Base-by-base conservation (phyloP, 2,797 vertebrate species). In the Hyperoplus lanceolatus region DNA sequence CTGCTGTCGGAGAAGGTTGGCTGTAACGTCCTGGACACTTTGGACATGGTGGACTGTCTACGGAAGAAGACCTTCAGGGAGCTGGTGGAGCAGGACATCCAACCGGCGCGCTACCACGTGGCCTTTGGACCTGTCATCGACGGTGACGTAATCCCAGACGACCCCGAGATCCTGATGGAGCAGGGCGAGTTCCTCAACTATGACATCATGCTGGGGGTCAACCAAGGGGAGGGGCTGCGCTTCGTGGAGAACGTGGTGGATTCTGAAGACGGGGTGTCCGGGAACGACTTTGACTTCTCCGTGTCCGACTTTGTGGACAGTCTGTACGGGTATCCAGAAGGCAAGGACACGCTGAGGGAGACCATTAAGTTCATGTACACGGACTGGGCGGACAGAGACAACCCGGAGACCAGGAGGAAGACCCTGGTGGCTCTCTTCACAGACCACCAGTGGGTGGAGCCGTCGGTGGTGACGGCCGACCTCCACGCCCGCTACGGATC, bases 341-440 rank as follows among this genome's bases (percentile, higher is more conserved):
- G 98, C 63, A 99, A 99, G 85, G 98, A 99, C 88, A 99, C 97
- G 0, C 91, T 99, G 73, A 94, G 98, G 67, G 98, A 99, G 87
- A 99, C 98, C 92, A 99, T 99, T 85, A 99, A 99, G 92, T 99
- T 99, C 90, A 99, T 99, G 98, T 99, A 99, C 92, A 99, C 98
- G 0, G 98, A 99, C 93, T 99, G 98, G 98, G 98, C 98, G 0
- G 98, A 99, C 89, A 95, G 97, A 59, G 98, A 99, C 92, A 99
- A 99, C 89, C 97, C 97, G 0, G 98, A 99, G 92, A 99, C 97
- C 1, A 96, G 98, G 5, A 95, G 98, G 21, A 99, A 99, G 91
- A 99, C 98, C 0, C 93, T 99, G 86, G 97, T 99, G 91, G 98
- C 98, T 4, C 96, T 99, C 41, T 99, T 99, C 89, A 99, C 98